Evolutionary conservation across 1,140 invertebrate genomes (phyloP), one percentile per base, ranked within the genome.

Genomic region (Tigriopus japonicus): DNA sequence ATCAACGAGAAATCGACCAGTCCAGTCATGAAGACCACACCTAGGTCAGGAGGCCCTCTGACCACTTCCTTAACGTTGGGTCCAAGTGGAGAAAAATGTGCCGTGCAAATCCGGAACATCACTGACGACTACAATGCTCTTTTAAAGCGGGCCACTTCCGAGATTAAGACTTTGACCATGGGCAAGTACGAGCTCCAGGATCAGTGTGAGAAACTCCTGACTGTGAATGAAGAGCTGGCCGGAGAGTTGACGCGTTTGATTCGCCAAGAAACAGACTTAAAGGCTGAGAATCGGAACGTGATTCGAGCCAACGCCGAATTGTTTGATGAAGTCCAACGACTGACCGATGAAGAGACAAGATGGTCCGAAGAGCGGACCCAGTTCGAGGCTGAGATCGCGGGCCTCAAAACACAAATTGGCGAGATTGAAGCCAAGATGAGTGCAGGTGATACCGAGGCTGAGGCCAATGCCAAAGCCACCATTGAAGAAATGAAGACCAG

Each of bases 171-270:
- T 9, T 40, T 58, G 21, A 43, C 55, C 6, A 19, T 17, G 14
- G 55, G 42, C 17, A 40, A 42, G 14, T 17, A 41, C n/a, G 15
- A 41, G 12, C 42, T 58, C 12, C 28, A 58, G 40, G 28, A n/a
- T 15, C 28, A 58, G 28, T 58, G 42, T 42, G 55, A 58, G 41
- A 23, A 41, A 14, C 41, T 58, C 17, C 28, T 58, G 13, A 58
- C 21, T 10, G 17, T 58, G n/a, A 58, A 58, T 42, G 55, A 58
- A 41, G 55, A 42, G n/a, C 13, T 58, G 14, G 55, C 55, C 21
- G 24, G 17, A 19, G 55, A 58, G 14, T 23, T 58, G 28, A 41
- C 17, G 15, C 24, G 55, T 14, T 17, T 42, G 21, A 19, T 58
- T 13, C 17, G 40, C 10, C 55, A 41, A 5, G 41, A 58, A 23